Conservation (phyloP, 2,113 vertebrate species). For the Takifugu bimaculatus region DNA sequence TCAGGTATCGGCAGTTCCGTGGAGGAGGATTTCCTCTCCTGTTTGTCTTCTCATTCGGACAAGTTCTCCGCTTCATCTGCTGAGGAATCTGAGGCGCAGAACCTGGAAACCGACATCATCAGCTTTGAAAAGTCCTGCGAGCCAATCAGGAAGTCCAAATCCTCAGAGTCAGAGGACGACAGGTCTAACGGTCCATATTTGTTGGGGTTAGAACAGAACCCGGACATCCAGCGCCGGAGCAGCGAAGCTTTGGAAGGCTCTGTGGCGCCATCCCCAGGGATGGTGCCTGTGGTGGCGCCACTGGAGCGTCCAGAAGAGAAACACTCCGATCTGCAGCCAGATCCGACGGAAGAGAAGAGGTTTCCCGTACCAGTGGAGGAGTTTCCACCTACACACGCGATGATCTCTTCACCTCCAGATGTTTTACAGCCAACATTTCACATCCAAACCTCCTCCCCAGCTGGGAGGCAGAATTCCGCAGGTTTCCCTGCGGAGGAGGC, state of each 20-base stretch:
- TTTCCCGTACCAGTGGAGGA: not conserved
- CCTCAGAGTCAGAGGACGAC: conserved; percentile 26
- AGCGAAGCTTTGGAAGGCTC: not conserved
- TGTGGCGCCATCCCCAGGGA: not conserved
- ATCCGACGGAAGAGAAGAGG: not conserved
- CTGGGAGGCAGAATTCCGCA: not conserved
- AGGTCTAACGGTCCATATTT: conserved; percentile 15
- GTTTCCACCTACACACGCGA: not conserved
- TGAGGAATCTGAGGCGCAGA: conserved; percentile 39
- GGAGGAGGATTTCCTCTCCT: conserved; percentile 54
- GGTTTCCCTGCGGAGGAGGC: not conserved
- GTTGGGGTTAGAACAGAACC: conserved; percentile 8
- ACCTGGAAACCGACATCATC: conserved; percentile 20
- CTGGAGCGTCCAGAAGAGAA: too few species aligned
- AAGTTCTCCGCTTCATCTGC: conserved; percentile 35
- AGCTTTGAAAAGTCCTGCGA: conserved; percentile 20
- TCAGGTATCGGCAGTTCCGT: conserved; percentile 56
- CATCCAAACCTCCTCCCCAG: conserved; percentile 51
- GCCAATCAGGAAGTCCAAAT: not conserved
- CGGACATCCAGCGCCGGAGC: conserved; percentile 4
- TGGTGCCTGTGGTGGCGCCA: too few species aligned
- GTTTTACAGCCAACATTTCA: conserved; percentile 14
- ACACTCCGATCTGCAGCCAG: conserved; percentile 1
- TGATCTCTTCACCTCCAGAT: not conserved
- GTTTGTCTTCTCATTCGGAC: conserved; percentile 52